These are phyloP conservation scores for Odobenus rosmarus DNA, from an alignment of 2,113 vertebrate genomes.

Conservation along the genomic window DNA sequence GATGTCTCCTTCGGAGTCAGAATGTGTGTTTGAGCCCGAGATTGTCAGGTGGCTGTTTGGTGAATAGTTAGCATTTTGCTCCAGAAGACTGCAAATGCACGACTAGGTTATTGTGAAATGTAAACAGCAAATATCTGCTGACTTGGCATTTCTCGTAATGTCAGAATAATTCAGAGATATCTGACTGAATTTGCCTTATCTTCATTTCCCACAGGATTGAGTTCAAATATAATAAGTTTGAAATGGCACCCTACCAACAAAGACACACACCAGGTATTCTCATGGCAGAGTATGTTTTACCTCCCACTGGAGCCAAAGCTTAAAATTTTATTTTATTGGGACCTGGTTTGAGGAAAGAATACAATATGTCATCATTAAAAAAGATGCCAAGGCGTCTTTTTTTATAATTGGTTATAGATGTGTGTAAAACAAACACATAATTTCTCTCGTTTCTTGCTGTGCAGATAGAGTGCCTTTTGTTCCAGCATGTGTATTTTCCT, in stretches of 20 bases:
- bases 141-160: constrained; percentile 78
- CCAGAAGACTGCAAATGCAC: constrained; percentile 72
- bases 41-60: constrained; percentile 75
- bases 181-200: constrained; percentile 62
- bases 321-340: neutral
- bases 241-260: constrained; percentile 80
- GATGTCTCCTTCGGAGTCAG: constrained; percentile 54
- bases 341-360: constrained; percentile 23
- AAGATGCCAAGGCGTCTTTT: neutral
- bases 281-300: neutral
- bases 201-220: constrained; percentile 79
- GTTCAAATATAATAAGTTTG: constrained; percentile 83
- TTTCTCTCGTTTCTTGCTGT: constrained; percentile 71
- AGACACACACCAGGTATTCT: constrained; percentile 76
- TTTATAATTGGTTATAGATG: constrained; percentile 55
- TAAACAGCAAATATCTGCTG: constrained; percentile 79
- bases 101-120: constrained; percentile 66
- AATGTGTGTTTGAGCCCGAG: constrained; percentile 67
- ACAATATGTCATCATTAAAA: constrained; percentile 57
- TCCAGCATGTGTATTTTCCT: constrained; percentile 75
- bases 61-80: constrained; percentile 69
- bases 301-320: constrained; percentile 36
- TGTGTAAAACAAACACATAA: constrained; percentile 61
- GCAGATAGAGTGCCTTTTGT: constrained; percentile 86
- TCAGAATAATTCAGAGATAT: constrained; percentile 58